Conservation (phyloP, 1,140 invertebrate species). For the Oryzaephilus surinamensis region DNA sequence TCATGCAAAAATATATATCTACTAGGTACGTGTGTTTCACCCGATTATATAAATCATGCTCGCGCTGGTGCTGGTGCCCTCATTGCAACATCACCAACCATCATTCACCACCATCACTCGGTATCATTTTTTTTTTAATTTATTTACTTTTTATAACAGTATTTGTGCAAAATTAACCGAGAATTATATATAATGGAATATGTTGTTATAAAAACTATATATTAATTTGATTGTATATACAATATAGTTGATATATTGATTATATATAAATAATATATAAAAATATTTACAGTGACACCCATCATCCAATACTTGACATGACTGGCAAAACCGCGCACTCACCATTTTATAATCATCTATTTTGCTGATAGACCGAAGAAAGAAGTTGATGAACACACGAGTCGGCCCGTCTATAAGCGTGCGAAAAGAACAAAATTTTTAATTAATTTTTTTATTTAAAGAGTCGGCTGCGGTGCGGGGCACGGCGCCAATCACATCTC, state of each 20-base stretch:
- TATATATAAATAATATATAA: constrained; percentile 11
- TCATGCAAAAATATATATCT: no score
- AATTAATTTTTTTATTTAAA: no score
- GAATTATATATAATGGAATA: constrained; percentile 7
- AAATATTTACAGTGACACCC: constrained; percentile 20
- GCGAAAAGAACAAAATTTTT: constrained; percentile 24
- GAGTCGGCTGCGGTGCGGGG: constrained; percentile 13
- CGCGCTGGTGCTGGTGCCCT: constrained; percentile 33
- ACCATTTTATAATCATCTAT: constrained; percentile 99
- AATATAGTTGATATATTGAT: constrained; percentile 13
- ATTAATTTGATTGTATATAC: constrained; percentile 2
- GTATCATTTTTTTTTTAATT: no score
- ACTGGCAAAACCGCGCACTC: constrained; percentile 50
- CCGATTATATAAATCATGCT: no score
- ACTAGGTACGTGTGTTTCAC: no score
- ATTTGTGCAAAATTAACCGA: constrained; percentile 24
- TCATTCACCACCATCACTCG: constrained; percentile 17
- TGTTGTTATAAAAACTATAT: no score
- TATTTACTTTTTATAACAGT: no score
- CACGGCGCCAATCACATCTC: constrained; percentile 32
- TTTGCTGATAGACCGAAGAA: constrained; percentile 93
- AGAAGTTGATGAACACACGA: constrained; percentile 82
- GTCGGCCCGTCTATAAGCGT: constrained; percentile 60
- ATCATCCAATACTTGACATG: constrained; percentile 33
- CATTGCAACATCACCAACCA: constrained; percentile 27